These are phyloP conservation scores for Esox lucius DNA, from an alignment of 2,797 vertebrate species.

Conservation along the genomic window DNA sequence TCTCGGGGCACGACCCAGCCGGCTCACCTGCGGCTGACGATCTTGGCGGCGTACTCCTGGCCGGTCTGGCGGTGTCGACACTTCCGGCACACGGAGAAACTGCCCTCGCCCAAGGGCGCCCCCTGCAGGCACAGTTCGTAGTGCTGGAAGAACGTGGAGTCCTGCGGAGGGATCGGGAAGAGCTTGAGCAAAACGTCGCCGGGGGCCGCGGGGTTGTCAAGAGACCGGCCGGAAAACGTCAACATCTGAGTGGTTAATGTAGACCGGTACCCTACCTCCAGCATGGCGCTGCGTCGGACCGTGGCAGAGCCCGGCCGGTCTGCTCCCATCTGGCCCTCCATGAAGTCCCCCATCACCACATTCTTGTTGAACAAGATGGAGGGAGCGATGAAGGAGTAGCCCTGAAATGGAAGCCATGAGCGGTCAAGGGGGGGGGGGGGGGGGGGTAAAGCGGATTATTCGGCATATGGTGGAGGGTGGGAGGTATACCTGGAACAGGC, in stretches of 20 bases:
- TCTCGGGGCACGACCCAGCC: neutral
- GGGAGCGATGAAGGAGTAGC: constrained; percentile 91
- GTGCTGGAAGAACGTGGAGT: constrained; percentile 90
- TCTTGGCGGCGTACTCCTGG: constrained; percentile 89
- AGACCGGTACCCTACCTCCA: constrained; percentile 74
- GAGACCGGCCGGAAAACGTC: no score
- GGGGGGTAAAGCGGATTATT: no score
- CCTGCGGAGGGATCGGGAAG: constrained; percentile 76
- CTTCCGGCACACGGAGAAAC: constrained; percentile 90
- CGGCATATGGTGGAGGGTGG: neutral
- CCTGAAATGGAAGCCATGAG: constrained; percentile 64
- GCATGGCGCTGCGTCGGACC: constrained; percentile 86
- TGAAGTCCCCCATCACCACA: constrained; percentile 84
- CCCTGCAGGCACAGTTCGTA: constrained; percentile 88
- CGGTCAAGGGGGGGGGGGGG: no score
- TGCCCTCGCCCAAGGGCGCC: constrained; percentile 85
- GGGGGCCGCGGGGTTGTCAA: neutral
- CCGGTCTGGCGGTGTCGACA: constrained; percentile 85
- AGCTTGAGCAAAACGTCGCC: neutral
- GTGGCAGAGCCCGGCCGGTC: constrained; percentile 85
- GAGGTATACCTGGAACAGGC: constrained; percentile 81
- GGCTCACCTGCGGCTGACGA: constrained; percentile 86
- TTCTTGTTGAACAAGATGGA: constrained; percentile 92
- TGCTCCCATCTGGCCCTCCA: constrained; percentile 71
- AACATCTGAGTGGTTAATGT: neutral